These are phyloP conservation scores for Dicentrarchus labrax DNA, from an alignment of 2,113 vertebrate species.

Conservation along the genomic window DNA sequence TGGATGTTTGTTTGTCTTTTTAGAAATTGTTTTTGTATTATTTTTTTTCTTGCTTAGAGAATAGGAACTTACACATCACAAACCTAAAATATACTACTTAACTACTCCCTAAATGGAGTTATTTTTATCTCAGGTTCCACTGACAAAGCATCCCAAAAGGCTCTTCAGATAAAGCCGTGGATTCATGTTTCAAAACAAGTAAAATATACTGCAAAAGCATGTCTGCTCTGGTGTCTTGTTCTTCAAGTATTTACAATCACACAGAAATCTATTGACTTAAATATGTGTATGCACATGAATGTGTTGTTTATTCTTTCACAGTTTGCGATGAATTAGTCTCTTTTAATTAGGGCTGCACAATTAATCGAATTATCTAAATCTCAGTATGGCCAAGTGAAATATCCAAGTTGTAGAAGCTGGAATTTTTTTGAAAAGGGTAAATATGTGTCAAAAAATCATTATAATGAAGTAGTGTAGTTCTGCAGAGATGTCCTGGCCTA, in stretches of 20 bases:
- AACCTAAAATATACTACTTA: conserved; percentile 80
- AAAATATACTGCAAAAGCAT: conserved; percentile 82
- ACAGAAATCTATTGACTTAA: background rate
- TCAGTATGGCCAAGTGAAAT: too few species aligned
- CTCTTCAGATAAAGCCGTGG: conserved; percentile 78
- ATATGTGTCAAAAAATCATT: too few species aligned
- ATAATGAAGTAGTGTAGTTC: too few species aligned
- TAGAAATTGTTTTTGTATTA: conserved; percentile 53
- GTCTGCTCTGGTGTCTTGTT: conserved; percentile 68
- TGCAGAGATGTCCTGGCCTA: too few species aligned
- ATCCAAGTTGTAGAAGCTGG: too few species aligned
- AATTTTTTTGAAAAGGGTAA: too few species aligned
- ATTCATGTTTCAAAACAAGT: conserved; percentile 85
- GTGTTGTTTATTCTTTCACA: background rate
- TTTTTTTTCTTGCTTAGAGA: conserved; percentile 69
- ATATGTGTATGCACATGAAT: background rate
- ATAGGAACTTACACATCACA: conserved; percentile 73
- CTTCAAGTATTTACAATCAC: conserved; percentile 36
- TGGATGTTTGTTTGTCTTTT: conserved; percentile 67
- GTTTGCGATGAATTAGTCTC: background rate
- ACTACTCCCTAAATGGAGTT: conserved; percentile 80
- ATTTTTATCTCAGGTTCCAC: conserved; percentile 88
- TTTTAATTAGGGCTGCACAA: background rate
- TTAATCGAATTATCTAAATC: too few species aligned
- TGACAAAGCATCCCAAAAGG: conserved; percentile 83